Conservation (phyloP, 2,113 vertebrate species). For the Gallinago jamesoni region DNA sequence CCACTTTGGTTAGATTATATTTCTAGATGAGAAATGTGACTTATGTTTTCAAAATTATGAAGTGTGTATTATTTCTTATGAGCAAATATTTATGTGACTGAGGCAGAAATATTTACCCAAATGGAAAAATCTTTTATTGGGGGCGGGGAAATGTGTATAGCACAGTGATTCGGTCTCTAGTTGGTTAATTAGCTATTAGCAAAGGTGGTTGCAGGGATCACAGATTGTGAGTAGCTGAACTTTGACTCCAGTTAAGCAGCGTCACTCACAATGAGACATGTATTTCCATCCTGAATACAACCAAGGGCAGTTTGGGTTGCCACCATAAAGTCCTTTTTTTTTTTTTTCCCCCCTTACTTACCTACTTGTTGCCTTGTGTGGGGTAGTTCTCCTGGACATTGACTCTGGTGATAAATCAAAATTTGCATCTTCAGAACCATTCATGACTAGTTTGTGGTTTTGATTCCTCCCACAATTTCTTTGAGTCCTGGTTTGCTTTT, state of each 20-base stretch:
- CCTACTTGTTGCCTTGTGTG: neutral
- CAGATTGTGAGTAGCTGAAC: neutral
- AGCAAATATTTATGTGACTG: neutral
- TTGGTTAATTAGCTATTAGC: neutral
- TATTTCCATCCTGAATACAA: neutral
- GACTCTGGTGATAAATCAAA: neutral
- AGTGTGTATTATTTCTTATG: neutral
- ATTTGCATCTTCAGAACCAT: neutral
- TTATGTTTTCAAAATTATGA: neutral
- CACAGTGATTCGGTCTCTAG: neutral
- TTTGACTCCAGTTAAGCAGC: neutral
- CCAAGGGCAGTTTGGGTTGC: neutral
- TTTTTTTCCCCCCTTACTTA: no score
- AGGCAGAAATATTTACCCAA: neutral
- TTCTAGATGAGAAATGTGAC: neutral
- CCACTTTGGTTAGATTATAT: neutral
- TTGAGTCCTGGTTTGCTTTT: neutral
- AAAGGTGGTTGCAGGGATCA: neutral
- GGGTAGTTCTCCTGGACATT: neutral
- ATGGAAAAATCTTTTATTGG: neutral
- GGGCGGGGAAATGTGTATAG: neutral
- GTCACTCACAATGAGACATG: rapidly evolving
- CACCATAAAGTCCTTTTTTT: neutral
- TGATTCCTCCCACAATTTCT: neutral
- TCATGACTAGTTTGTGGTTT: neutral